Percentiles rank a stretch among this genome's conserved stretches.
Evolutionary conservation across 2,888 invertebrate species (phyloP).

Genomic region (Aphodius granarius): DNA sequence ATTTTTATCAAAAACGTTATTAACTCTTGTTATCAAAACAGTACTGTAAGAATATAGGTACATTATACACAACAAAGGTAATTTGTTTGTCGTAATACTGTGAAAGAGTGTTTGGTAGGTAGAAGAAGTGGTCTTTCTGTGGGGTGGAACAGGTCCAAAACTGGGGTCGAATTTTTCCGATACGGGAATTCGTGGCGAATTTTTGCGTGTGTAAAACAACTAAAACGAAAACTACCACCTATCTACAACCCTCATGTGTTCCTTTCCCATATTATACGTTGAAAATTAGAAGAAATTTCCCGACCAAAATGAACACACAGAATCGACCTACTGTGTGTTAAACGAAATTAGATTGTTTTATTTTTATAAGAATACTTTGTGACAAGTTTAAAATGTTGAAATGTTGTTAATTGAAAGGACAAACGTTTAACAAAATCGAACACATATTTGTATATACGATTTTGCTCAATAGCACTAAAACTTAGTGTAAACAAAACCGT

Average conservation of each 20-base stretch:
- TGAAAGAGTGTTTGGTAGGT: neutral
- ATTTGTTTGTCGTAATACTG: too few relatives aligned
- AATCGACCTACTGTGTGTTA: neutral
- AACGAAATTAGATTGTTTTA: neutral
- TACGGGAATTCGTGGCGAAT: neutral
- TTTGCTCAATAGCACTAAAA: neutral
- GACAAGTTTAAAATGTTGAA: too few relatives aligned
- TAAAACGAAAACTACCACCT: constrained; percentile 15
- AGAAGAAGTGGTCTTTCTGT: neutral
- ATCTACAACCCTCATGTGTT: constrained; percentile 37
- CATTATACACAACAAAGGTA: too few relatives aligned
- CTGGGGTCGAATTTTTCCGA: constrained; percentile 2
- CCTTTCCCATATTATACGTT: constrained; percentile 34
- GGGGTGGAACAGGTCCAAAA: neutral
- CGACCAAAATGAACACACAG: neutral
- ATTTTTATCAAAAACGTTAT: neutral
- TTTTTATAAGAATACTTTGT: neutral
- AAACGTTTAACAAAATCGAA: neutral
- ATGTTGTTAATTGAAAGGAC: neutral
- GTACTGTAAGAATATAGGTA: too few relatives aligned
- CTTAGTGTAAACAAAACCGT: neutral
- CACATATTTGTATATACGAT: neutral
- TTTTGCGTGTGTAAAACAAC: neutral
- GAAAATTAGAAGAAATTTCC: constrained; percentile 31
- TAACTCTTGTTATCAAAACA: too few relatives aligned